Evolutionary conservation across 1,140 invertebrate species (phyloP), one percentile per base, ranked within the genome.

Genomic region (Teleopsis dalmanni): DNA sequence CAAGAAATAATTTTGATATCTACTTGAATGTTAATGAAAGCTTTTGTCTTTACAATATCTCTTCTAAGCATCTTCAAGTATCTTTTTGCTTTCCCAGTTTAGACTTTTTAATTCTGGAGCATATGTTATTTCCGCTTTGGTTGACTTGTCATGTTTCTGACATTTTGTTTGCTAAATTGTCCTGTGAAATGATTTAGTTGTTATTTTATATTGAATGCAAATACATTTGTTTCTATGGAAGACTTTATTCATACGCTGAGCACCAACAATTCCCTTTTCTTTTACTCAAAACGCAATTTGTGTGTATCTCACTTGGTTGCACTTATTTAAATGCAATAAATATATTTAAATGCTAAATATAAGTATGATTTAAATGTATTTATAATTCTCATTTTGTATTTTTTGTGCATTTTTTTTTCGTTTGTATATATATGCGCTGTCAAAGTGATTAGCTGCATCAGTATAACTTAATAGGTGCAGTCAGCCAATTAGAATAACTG

Each of bases 141-240:
- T n/a, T 48, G 46, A 48, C 34, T 38, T 48, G 46, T 48, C 46
- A 48, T 48, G 46, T 48, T 48, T 48, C 46, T 48, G 46, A 48
- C 46, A 48, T 34, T 48, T 48, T 48, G 46, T 48, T 48, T 48
- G 46, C 46, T 48, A 48, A 48, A 48, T 48, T 48, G 36, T 48
- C 46, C 46, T 48, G 35, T 40, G 46, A 48, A 34, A 38, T 48
- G 44, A 22, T 29, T 46, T 46, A 46, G 44, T 34, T 33, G 33
- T 46, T 31, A 35, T 36, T 34, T 46, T 46, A 46, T 46, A 46
- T 34, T 46, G 35, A 46, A 46, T 46, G 25, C 44, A 46, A 31
- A 43, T 25, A 43, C 27, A 31, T n/a, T n/a, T n/a, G n/a, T n/a
- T n/a, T n/a, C n/a, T n/a, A n/a, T n/a, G n/a, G n/a, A n/a, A n/a